A percentile compares a stretch with the other conserved stretches of the same genome.
Evolutionary conservation across 2,113 vertebrate genomes (phyloP).

Genomic region (Glaucomys volans): DNA sequence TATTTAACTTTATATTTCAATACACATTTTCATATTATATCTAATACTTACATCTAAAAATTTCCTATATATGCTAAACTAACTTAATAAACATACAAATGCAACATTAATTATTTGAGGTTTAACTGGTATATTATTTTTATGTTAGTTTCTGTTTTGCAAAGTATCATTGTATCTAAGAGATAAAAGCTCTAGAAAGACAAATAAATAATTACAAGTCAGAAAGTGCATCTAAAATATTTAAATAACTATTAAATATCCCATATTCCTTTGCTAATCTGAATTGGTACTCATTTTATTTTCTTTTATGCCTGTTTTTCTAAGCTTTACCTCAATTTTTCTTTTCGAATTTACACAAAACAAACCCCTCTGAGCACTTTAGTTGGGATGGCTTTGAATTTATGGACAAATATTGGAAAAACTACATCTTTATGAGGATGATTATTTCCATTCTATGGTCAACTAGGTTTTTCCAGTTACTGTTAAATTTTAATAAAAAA

Average conservation of each 20-base stretch:
- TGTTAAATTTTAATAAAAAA: conserved; percentile 24
- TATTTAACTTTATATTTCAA: neutral
- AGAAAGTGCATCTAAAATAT: neutral
- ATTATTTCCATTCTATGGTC: neutral
- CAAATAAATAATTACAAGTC: neutral
- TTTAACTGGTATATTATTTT: neutral
- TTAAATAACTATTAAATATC: neutral
- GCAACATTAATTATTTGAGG: neutral
- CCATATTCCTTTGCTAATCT: neutral
- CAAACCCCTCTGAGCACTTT: neutral
- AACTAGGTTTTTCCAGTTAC: neutral
- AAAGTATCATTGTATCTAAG: neutral
- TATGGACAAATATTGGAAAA: neutral
- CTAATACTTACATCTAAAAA: neutral
- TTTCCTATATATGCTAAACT: neutral
- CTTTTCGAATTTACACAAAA: neutral
- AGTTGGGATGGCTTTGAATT: neutral
- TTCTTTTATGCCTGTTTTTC: neutral
- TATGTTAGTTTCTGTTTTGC: neutral
- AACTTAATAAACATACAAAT: neutral
- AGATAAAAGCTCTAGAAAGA: neutral
- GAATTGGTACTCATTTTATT: neutral
- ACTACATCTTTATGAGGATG: neutral
- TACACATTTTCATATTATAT: neutral
- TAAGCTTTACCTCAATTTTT: neutral